Evolutionary conservation across 2,113 vertebrate species (phyloP), one percentile per base, ranked within the genome.

Genomic region (Nymphicus hollandicus): DNA sequence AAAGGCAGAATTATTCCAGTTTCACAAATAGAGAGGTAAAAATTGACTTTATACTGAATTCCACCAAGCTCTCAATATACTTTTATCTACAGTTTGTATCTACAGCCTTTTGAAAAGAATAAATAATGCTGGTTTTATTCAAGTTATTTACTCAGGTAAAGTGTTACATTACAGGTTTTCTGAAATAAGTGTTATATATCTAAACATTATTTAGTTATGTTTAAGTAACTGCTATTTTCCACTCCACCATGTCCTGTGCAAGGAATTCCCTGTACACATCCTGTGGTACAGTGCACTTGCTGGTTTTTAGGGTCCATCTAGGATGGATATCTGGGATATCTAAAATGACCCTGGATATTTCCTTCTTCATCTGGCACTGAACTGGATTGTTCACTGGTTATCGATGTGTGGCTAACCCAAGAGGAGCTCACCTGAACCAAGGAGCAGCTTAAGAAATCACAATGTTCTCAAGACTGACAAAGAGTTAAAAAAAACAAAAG

Each of bases 221-320:
- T 55, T 12, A 89, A 15, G 31, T 43, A 85, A 44, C n/a, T 49
- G 37, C 43, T 76, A 39, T 6, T 52, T 53, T 53, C 8, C 8
- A n/a, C 50, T 44, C 28, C 6, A 56, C 24, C 2, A 5, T 0
- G 5, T 23, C 50, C 52, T 35, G 8, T 2, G 7, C 53, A 60
- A 35, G 14, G 19, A 86, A 19, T 29, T 24, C 24, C 56, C 56
- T 35, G 13, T 16, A 58, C 22, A 58, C 22, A 35, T 58, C 33
- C 6, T 35, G 11, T n/a, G 28, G 20, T 25, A 31, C 17, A 39
- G 28, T 2, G 1, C 0, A 0, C 29, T 71, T 39, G 11, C 47
- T 24, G 52, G 4, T 27, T 27, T 82, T 73, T 28, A 74, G 37
- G 35, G 46, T 35, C 24, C 53, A 28, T 10, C 47, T 11, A 33